Evolutionary conservation across 2,113 vertebrate species (phyloP).

Genomic region (Stictonetta naevosa): DNA sequence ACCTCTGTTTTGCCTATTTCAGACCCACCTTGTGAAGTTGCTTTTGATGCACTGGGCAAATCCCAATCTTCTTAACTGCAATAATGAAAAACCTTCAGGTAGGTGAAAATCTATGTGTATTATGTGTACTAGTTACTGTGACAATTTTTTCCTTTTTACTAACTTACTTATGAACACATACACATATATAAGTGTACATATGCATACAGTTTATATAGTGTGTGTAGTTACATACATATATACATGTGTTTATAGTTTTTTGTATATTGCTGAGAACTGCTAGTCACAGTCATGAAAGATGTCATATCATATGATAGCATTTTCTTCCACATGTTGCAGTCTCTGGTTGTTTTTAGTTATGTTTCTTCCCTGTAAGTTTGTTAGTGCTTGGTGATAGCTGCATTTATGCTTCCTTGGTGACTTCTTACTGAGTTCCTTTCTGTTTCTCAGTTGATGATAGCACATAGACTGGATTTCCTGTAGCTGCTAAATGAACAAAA

Average conservation of each 20-base stretch:
- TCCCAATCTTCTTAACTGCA: constrained; percentile 89
- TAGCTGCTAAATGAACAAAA: not conserved
- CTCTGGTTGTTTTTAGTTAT: not conserved
- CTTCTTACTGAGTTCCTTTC: not conserved
- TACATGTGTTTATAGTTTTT: accelerated
- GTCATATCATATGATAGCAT: not conserved
- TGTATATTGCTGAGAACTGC: not conserved
- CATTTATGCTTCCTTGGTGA: not conserved
- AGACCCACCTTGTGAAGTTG: constrained; percentile 89
- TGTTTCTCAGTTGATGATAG: not conserved
- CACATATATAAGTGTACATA: no score
- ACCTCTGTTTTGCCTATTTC: constrained; percentile 22
- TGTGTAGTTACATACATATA: not conserved
- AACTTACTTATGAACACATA: not conserved
- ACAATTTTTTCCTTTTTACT: not conserved
- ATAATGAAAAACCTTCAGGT: constrained; percentile 95
- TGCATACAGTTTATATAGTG: not conserved
- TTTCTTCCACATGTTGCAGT: not conserved
- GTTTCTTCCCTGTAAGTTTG: not conserved
- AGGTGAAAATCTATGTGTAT: not conserved
- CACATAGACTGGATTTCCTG: not conserved
- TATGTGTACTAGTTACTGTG: not conserved
- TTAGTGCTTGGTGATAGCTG: not conserved
- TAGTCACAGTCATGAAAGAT: not conserved
- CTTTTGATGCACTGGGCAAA: constrained; percentile 87